These are phyloP conservation scores for Halictus rubicundus DNA, from an alignment of 1,140 invertebrate species.

Conservation along the genomic window DNA sequence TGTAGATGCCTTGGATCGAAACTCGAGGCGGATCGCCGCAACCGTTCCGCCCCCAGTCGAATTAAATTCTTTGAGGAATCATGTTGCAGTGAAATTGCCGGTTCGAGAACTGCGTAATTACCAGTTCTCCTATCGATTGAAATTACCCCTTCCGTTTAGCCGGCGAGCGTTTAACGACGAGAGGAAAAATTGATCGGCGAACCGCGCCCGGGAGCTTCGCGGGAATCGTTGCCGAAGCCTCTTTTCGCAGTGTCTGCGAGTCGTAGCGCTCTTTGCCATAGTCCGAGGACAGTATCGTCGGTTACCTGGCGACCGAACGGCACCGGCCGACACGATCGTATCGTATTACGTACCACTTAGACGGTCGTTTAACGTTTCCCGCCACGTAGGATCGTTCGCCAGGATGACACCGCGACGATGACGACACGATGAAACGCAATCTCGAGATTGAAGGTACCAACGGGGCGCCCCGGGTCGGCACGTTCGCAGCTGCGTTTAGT, in stretches of 20 bases:
- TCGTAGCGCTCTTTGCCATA: conserved; percentile 10
- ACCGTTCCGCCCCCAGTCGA: not conserved
- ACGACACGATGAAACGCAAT: no score
- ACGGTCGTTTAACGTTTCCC: not conserved
- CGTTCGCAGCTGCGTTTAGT: no score
- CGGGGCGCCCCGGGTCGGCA: no score
- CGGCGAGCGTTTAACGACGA: not conserved
- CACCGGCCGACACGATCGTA: conserved; percentile 34
- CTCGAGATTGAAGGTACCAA: no score
- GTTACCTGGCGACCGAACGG: not conserved
- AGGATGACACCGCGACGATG: not conserved
- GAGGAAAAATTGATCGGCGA: conserved; percentile 41
- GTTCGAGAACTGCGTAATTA: not conserved
- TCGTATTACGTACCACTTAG: conserved; percentile 18
- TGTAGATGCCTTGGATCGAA: not conserved
- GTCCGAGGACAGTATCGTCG: conserved; percentile 16
- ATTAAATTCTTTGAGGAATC: not conserved
- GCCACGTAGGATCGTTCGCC: not conserved
- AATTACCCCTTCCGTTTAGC: not conserved
- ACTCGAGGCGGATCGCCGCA: not conserved
- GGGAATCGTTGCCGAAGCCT: conserved; percentile 48
- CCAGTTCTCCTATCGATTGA: not conserved
- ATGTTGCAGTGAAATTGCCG: not conserved
- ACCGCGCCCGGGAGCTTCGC: not conserved
- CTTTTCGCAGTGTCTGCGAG: conserved; percentile 49